phyloP scores from a whole-genome alignment of 2,113 vertebrate genomes.

The Carlito syrichta region DNA sequence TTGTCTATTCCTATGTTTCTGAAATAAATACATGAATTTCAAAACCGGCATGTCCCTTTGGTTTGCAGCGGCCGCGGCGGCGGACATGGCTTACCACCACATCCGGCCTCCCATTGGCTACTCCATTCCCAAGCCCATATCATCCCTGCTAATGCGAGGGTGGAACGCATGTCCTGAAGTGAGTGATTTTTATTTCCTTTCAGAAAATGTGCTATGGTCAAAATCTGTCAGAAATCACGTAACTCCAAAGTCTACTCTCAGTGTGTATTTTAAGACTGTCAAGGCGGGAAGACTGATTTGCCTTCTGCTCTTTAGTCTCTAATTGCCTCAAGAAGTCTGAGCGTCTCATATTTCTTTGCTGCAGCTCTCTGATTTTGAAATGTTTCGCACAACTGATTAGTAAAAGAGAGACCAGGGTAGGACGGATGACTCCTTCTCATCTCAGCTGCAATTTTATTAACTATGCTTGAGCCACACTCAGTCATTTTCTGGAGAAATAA shows the following conservation, averaged over 20 bases:
- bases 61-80: constrained; percentile 89
- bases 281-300: constrained; percentile 43
- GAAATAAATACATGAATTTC: fast-evolving
- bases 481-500: constrained; percentile 43
- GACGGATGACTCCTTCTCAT: constrained; percentile 51
- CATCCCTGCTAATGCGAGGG: constrained; percentile 91
- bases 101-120: constrained; percentile 94
- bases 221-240: constrained; percentile 44
- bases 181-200: constrained; percentile 72
- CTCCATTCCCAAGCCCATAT: constrained; percentile 95
- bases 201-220: constrained; percentile 54
- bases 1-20: background rate
- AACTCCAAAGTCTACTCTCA: constrained; percentile 33
- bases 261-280: constrained; percentile 51
- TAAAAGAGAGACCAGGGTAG: constrained; percentile 37
- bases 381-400: constrained; percentile 56
- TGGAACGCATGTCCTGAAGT: constrained; percentile 96
- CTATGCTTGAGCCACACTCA: background rate
- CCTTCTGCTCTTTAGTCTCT: constrained; percentile 56
- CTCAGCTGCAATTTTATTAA: constrained; percentile 61
- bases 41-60: background rate
- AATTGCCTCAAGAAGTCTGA: constrained; percentile 57
- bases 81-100: constrained; percentile 96
- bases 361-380: constrained; percentile 54
- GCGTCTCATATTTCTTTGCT: constrained; percentile 42